Conservation (phyloP, 37 sponge, comb jelly and placozoan genomes). For the Halichondria panicea region DNA sequence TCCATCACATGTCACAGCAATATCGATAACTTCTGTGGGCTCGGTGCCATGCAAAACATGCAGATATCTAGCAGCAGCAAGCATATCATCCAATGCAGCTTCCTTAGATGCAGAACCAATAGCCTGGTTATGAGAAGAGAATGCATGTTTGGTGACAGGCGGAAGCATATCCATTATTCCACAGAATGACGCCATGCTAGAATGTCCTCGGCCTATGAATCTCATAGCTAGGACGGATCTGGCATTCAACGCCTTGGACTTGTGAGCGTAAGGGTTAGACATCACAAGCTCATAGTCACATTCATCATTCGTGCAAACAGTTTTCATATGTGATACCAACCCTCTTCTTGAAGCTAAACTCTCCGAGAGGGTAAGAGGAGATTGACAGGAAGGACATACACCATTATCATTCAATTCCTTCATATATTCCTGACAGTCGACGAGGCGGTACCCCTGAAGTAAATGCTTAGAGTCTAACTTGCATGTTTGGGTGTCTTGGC, state of each 20-base stretch:
- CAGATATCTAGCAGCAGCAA: conserved; percentile 19
- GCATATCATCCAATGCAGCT: not conserved
- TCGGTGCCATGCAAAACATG: not conserved
- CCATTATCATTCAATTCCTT: not conserved
- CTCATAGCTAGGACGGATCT: conserved; percentile 28
- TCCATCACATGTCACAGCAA: conserved; percentile 20
- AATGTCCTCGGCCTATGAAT: conserved; percentile 12
- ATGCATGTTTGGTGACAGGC: conserved; percentile 4
- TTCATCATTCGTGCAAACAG: conserved; percentile 15
- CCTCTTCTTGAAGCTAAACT: conserved; percentile 13
- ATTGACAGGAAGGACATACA: conserved; percentile 16
- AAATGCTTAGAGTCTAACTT: not conserved
- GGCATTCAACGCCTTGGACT: conserved; percentile 12
- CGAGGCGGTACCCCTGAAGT: conserved; percentile 19
- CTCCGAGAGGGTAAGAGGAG: conserved; percentile 15
- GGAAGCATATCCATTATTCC: conserved; percentile 43
- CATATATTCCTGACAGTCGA: conserved; percentile 3
- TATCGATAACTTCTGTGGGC: conserved; percentile 11
- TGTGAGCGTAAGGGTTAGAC: conserved; percentile 3
- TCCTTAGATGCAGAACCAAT: not conserved
- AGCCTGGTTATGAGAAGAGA: not conserved
- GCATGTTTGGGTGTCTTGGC: not conserved
- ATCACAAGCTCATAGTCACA: conserved; percentile 13
- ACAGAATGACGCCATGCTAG: conserved; percentile 28
- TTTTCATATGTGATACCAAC: not conserved